Evolutionary conservation across 1,140 invertebrate species (phyloP).

Genomic region (Helicoverpa zea): DNA sequence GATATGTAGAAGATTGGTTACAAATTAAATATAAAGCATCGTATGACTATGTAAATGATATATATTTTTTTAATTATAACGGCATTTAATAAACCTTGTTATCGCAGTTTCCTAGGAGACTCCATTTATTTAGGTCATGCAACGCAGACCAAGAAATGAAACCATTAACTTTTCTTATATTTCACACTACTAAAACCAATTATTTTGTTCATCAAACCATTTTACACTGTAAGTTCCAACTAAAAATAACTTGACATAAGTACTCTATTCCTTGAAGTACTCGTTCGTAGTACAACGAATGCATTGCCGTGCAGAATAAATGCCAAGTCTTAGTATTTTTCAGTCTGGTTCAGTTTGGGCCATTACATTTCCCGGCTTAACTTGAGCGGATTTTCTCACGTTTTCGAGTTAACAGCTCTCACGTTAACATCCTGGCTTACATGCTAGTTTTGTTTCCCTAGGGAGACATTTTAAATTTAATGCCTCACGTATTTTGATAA

Average conservation of each 20-base stretch:
- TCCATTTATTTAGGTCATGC: no score
- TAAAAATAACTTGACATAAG: constrained; percentile 12
- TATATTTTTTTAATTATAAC: no score
- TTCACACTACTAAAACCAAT: background rate
- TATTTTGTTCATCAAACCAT: background rate
- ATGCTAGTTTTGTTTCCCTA: background rate
- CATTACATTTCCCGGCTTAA: constrained; percentile 9
- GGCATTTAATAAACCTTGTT: no score
- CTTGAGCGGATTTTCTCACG: constrained; percentile 28
- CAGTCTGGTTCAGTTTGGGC: constrained; percentile 23
- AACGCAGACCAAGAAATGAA: no score
- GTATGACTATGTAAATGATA: no score
- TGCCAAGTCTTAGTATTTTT: constrained; percentile 10
- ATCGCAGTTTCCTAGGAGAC: no score
- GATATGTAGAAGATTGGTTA: no score
- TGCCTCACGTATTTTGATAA: background rate
- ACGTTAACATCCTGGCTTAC: background rate
- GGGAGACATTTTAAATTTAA: background rate
- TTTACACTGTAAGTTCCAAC: background rate
- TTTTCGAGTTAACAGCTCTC: constrained; percentile 29
- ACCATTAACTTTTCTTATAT: background rate
- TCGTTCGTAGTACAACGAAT: background rate
- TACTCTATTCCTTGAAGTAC: background rate
- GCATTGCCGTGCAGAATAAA: constrained; percentile 20
- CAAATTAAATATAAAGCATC: no score